Evolutionary conservation across 1,140 invertebrate species (phyloP).

Genomic region (Zaprionus ornatus): DNA sequence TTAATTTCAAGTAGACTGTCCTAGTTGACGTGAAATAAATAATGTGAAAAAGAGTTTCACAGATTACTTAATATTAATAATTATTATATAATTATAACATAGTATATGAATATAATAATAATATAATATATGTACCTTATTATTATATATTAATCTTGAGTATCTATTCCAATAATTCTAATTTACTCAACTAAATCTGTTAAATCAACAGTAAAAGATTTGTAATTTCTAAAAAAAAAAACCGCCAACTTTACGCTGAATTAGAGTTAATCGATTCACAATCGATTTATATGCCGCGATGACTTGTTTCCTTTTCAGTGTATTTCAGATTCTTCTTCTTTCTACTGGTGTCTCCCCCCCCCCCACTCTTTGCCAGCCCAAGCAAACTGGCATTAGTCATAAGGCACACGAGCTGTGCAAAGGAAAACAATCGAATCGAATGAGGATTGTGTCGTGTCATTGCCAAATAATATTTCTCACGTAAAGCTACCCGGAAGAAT

Average conservation of each 20-base stretch:
- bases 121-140: too few relatives aligned
- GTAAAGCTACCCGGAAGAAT: constrained; percentile 18
- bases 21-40: too few relatives aligned
- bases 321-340: background rate
- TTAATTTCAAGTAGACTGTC: too few relatives aligned
- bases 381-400: constrained; percentile 14
- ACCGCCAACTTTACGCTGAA: background rate
- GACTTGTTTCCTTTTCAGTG: background rate
- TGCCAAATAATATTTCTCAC: constrained; percentile 59
- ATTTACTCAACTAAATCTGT: background rate
- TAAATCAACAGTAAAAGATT: background rate
- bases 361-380: background rate
- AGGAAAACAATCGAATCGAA: constrained; percentile 39
- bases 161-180: background rate
- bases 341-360: background rate
- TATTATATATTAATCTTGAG: too few relatives aligned
- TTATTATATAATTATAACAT: too few relatives aligned
- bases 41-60: too few relatives aligned
- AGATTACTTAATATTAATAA: too few relatives aligned
- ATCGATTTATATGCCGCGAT: background rate
- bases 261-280: background rate
- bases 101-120: too few relatives aligned
- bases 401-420: constrained; percentile 11
- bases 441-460: constrained; percentile 56
- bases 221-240: background rate